Evolutionary conservation across 1,140 invertebrate species (phyloP), one percentile per base, ranked within the genome.

Genomic region (Hyles vespertilio): DNA sequence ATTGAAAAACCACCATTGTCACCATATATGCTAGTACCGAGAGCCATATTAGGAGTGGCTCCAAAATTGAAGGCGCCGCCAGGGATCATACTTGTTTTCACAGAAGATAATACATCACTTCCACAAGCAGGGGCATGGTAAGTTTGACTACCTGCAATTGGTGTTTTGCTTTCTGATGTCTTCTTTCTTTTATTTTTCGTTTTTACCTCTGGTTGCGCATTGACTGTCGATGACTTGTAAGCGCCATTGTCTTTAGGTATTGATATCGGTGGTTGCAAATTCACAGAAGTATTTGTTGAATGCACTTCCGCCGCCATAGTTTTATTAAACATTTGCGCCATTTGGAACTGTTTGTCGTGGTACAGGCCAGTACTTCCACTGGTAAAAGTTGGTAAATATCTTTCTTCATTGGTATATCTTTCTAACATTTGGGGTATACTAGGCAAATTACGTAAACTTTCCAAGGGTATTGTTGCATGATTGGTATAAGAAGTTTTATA

Each of bases 61-160:
- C 92, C 92, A 73, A 94, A 94, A 70, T 94, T 94, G 60, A 94
- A 94, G 57, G 93, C 92, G 75, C 92, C 93, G 22, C 92, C 91
- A 1, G 93, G 91, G 52, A 94, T 92, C 66, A 93, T 91, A 63
- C 90, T 92, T 1, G 91, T 77, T 43, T 92, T 92, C 59, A 79
- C 81, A 0, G 83, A 79, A 0, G 77, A 74, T 33, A 86, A 56
- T 7, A 84, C 72, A 54, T 86, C 81, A 2, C 63, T 75, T 44
- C 59, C 68, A 44, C 77, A 78, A 2, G 78, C 52, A 5, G 77
- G 47, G 8, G 59, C 59, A 45, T 64, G 80, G 56, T 82, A 84
- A 5, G 63, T 54, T 59, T 84, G 83, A 49, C 92, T 92, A 10
- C 91, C 68, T 5, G 91, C 89, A 33, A 91, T 89, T 9, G 90